These are phyloP conservation scores for Ectobius pallidus DNA, from an alignment of 2,888 invertebrate species.

Conservation along the genomic window DNA sequence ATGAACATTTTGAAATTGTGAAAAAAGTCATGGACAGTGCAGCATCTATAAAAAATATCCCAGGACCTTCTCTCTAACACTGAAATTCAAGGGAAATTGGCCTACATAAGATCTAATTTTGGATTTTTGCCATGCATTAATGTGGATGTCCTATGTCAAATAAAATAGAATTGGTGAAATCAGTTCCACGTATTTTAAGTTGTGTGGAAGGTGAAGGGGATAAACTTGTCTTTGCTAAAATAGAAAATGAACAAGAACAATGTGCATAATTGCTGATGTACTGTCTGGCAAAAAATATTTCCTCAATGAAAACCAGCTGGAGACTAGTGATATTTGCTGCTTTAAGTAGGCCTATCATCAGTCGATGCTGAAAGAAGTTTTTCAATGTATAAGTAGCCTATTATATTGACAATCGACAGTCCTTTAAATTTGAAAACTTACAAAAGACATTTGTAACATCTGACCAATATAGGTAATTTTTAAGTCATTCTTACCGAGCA, in stretches of 20 bases:
- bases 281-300: background rate
- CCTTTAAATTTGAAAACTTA: background rate
- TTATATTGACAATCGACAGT: background rate
- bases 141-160: background rate
- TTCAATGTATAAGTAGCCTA: background rate
- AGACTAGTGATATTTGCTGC: background rate
- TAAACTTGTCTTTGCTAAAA: background rate
- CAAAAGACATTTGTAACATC: too few species aligned
- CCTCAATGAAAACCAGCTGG: background rate
- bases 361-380: background rate
- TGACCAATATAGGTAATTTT: too few species aligned
- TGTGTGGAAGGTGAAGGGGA: background rate
- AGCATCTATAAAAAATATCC: background rate
- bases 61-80: background rate
- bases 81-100: background rate
- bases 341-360: background rate
- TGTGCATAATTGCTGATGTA: background rate
- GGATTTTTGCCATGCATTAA: background rate
- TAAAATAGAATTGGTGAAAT: conserved; percentile 5
- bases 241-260: background rate
- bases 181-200: background rate
- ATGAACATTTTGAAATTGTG: background rate
- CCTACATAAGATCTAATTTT: too few species aligned
- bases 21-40: background rate
- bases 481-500: too few species aligned